phyloP scores from a whole-genome alignment of 2,888 invertebrate species.

The Cotesia congregata region DNA sequence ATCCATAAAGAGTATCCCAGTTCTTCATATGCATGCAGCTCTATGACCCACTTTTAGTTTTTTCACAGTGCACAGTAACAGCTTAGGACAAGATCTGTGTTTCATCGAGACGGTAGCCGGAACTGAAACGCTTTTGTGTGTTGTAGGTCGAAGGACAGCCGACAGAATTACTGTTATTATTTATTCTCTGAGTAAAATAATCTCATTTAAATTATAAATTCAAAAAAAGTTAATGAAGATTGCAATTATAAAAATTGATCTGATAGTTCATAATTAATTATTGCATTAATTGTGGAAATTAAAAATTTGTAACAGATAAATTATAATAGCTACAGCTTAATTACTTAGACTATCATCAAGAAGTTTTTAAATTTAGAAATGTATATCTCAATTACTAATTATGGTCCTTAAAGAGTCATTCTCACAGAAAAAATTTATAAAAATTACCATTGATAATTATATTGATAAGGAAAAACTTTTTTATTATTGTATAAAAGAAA shows the following conservation, averaged over 20 bases:
- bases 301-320: no score
- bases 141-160: conserved; percentile 58
- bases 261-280: no score
- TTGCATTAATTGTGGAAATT: no score
- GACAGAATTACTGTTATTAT: conserved; percentile 56
- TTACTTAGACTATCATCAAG: no score
- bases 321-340: no score
- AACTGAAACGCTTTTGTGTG: conserved; percentile 58
- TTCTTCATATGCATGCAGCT: conserved; percentile 43
- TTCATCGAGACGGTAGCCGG: conserved; percentile 53
- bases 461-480: no score
- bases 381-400: no score
- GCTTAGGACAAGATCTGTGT: conserved; percentile 46
- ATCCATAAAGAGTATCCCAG: conserved; percentile 37
- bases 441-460: no score
- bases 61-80: conserved; percentile 27
- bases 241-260: not conserved
- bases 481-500: no score
- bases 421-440: no score
- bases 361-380: no score
- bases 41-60: conserved; percentile 43
- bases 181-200: not conserved
- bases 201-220: not conserved
- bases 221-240: not conserved
- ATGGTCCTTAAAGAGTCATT: no score